Evolutionary conservation across 2,113 vertebrate species (phyloP), one percentile per base, ranked within the genome.

Genomic region (Psilopsiagon aurifrons): DNA sequence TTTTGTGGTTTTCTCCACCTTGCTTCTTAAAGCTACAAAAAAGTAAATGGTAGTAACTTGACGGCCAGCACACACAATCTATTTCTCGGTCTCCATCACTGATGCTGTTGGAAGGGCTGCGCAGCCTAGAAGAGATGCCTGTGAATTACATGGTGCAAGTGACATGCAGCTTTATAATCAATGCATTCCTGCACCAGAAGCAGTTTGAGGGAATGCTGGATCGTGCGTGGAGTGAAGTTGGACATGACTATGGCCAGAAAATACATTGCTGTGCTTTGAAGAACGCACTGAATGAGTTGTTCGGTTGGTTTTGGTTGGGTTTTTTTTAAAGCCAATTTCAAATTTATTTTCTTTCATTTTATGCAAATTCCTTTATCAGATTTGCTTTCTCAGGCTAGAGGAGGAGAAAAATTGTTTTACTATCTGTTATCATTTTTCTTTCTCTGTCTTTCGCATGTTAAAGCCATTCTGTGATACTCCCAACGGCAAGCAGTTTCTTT

Each of bases 31-130:
- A 70, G 37, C 52, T 77, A 64, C 7, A 37, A 31, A 63, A 2
- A 0, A 6, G 25, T 14, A 11, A 8, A 7, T 8, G 4, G 12
- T 24, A 9, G 17, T 54, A 44, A 79, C 28, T 33, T 0, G 0
- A 57, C 13, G 35, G 59, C 9, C 5, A 68, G 46, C 25, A 39
- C 19, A 6, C 9, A 20, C 14, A 10, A 2, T 59, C 8, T 81
- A 23, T 9, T 24, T 76, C 60, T 59, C 0, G 0, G 13, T 55
- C 15, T 86, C 35, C 60, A 67, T 15, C 6, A 15, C 7, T 82
- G 63, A 43, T n/a, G 3, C 23, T 24, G 18, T 60, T 86, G 68
- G 17, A 78, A 77, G 27, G 75, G 49, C 73, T 75, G 17, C 22
- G 14, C n/a, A 68, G 22, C 43, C 33, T 75, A 6, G 17, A 69